Percentiles rank a stretch among this genome's conserved stretches.
Evolutionary conservation across 2,113 vertebrate species (phyloP).

Genomic region (Corydoras maculifer): DNA sequence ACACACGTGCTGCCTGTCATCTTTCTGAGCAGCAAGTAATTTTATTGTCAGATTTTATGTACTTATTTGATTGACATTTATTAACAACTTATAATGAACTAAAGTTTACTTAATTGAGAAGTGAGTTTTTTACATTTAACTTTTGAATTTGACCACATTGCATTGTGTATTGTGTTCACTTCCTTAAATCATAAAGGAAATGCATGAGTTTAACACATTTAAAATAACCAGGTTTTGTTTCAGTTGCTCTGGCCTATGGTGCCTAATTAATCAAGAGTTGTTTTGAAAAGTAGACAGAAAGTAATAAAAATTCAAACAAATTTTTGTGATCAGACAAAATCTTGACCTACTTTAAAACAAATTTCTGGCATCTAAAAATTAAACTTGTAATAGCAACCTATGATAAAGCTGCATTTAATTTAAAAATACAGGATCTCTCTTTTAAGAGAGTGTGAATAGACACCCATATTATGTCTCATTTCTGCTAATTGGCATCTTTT

Average conservation of each 20-base stretch:
- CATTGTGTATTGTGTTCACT: slow-evolving; percentile 10
- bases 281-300: background rate
- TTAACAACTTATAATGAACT: background rate
- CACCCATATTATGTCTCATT: no score
- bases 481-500: no score
- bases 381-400: no score
- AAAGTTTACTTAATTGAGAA: background rate
- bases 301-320: background rate
- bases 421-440: no score
- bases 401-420: no score
- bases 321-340: background rate
- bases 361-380: no score
- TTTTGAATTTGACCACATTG: slow-evolving; percentile 1
- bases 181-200: slow-evolving; percentile 27
- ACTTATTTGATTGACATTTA: no score
- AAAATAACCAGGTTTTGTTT: background rate
- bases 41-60: no score
- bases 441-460: no score
- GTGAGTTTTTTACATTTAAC: slow-evolving; percentile 1
- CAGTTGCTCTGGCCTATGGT: background rate
- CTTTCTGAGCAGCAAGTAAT: no score
- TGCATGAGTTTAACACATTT: slow-evolving; percentile 5
- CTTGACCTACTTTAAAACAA: no score
- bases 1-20: no score
- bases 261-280: background rate